Conservation (phyloP, 2,797 vertebrate species). For the Pyrocephalus nanus region DNA sequence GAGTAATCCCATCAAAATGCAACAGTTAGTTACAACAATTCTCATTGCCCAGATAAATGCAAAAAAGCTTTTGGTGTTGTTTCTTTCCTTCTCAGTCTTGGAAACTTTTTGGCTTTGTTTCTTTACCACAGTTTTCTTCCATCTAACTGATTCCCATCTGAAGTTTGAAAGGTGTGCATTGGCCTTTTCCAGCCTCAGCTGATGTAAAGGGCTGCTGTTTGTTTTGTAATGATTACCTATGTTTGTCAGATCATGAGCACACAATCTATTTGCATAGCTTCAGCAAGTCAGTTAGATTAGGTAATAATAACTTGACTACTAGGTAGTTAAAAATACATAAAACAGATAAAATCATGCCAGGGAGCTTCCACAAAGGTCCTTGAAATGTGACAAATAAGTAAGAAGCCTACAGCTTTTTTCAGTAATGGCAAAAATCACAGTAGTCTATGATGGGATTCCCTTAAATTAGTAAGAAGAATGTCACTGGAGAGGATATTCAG, state of each 20-base stretch:
- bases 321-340: background rate
- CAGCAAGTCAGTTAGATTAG: background rate
- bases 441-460: background rate
- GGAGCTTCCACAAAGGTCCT: background rate
- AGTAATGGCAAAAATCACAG: background rate
- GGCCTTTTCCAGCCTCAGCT: background rate
- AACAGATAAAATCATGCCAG: background rate
- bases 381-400: background rate
- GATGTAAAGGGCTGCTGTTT: background rate
- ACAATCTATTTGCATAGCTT: background rate
- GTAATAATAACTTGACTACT: background rate
- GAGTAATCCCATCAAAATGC: background rate
- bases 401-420: background rate
- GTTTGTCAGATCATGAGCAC: background rate
- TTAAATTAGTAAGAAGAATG: background rate
- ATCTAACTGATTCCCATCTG: background rate
- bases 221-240: background rate
- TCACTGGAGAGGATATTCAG: background rate
- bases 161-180: background rate
- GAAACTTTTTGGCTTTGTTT: background rate
- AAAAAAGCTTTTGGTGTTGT: background rate
- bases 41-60: background rate
- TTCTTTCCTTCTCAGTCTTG: background rate
- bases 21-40: background rate
- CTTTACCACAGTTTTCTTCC: background rate